phyloP scores from a whole-genome alignment of 2,113 vertebrate species.

The Sebastes schlegelii region DNA sequence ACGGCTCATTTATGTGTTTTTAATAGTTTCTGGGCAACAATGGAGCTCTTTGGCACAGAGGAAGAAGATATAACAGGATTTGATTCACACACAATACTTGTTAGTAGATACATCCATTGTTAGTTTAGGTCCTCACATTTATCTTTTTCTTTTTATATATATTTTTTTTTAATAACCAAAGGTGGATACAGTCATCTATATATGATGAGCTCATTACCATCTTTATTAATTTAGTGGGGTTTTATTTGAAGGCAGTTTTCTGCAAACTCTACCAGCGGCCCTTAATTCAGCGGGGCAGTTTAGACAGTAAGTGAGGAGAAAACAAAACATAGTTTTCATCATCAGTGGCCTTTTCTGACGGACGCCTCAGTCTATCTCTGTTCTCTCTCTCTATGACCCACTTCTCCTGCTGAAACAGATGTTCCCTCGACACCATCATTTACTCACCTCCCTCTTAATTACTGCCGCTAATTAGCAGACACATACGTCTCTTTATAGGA shows the following conservation, averaged over 20 bases:
- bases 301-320: neutral
- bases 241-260: neutral
- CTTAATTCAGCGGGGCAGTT: neutral
- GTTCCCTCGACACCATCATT: constrained; percentile 74
- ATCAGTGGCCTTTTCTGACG: constrained; percentile 11
- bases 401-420: constrained; percentile 74
- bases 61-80: too few relatives aligned
- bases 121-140: too few relatives aligned
- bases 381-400: constrained; percentile 54
- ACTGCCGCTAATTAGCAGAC: constrained; percentile 79
- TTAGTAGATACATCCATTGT: too few relatives aligned
- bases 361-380: constrained; percentile 14
- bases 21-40: too few relatives aligned
- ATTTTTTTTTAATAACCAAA: too few relatives aligned
- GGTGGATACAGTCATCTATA: too few relatives aligned
- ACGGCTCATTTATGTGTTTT: too few relatives aligned
- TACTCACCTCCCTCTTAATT: constrained; percentile 81
- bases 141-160: too few relatives aligned
- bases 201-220: neutral
- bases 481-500: constrained; percentile 6
- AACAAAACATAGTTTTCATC: constrained; percentile 8
- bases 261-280: neutral
- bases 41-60: too few relatives aligned
- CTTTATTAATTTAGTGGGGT: neutral
- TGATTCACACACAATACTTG: too few relatives aligned